Evolutionary conservation across 2,797 vertebrate genomes (phyloP).

Genomic region (Fratercula arctica): DNA sequence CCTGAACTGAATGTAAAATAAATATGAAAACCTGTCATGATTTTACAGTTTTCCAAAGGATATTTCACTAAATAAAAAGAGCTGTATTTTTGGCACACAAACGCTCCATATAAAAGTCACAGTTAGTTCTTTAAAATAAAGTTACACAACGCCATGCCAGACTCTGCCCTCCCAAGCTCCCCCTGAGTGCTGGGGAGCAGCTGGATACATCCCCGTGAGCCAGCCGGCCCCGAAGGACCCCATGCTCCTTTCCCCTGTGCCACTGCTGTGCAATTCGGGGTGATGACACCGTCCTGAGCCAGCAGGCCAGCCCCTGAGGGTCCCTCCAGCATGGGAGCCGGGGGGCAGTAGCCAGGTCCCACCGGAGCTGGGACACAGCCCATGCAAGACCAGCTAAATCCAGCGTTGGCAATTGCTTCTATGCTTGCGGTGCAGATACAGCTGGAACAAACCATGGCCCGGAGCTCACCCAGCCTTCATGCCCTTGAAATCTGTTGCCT

Average conservation of each 20-base stretch:
- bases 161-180: neutral
- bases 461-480: neutral
- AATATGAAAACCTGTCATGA: slow-evolving; percentile 66
- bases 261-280: accelerated
- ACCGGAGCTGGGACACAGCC: neutral
- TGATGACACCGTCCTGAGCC: accelerated
- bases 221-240: accelerated
- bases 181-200: neutral
- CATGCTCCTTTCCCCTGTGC: accelerated
- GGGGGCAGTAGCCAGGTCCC: accelerated
- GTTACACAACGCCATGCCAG: neutral
- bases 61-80: slow-evolving; percentile 63
- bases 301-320: neutral
- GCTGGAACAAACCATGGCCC: neutral
- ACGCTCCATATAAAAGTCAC: slow-evolving; percentile 15
- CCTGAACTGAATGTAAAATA: slow-evolving; percentile 66
- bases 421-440: neutral
- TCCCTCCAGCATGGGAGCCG: neutral
- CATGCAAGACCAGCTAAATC: neutral
- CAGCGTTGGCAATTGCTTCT: neutral
- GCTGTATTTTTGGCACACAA: slow-evolving; percentile 34
- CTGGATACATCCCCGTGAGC: neutral
- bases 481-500: neutral
- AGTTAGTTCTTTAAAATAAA: slow-evolving; percentile 37
- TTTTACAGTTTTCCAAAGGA: slow-evolving; percentile 61